Conservation (phyloP, 2,797 vertebrate species). For the Myotis planiceps region DNA sequence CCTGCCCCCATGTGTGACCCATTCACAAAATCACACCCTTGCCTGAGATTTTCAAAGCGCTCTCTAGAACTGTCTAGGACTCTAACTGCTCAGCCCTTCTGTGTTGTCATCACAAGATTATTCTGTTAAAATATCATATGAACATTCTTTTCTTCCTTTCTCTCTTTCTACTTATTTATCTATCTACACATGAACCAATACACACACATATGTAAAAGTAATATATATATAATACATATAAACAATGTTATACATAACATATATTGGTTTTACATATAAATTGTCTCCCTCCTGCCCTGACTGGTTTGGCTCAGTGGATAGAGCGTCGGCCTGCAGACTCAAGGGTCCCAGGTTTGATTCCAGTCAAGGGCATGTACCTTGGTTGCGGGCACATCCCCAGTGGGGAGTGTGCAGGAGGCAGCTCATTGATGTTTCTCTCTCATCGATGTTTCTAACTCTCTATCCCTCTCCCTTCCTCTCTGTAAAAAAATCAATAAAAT, state of each 20-base stretch:
- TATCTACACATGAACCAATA: no score
- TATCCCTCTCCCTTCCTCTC: no score
- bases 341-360: no score
- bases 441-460: no score
- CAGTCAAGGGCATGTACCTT: no score
- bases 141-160: background rate
- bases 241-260: background rate
- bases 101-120: background rate
- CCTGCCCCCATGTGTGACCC: background rate
- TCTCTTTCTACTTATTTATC: background rate
- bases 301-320: no score
- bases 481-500: no score
- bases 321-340: no score
- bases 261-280: background rate
- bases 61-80: no score
- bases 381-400: no score
- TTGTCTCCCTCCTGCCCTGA: background rate
- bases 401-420: no score
- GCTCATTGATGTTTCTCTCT: no score
- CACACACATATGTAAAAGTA: background rate
- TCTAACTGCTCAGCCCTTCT: background rate
- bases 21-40: background rate
- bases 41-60: background rate
- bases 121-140: background rate
- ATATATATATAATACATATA: background rate